Conservation (phyloP, 2,113 vertebrate species). For the Sialia sialis region DNA sequence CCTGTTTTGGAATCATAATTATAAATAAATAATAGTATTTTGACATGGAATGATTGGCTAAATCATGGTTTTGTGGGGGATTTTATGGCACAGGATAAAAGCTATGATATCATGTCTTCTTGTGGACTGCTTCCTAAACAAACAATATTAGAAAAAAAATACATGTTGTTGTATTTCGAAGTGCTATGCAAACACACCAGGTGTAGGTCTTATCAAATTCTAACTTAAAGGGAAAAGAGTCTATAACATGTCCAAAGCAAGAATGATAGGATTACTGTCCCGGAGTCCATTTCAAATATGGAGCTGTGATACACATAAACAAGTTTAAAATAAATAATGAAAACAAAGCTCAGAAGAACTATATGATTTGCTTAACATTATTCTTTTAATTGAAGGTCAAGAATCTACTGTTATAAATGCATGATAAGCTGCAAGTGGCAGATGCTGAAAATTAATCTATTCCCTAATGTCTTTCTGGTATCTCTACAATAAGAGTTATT, state of each 20-base stretch:
- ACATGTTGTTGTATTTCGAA: background rate
- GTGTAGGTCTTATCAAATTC: background rate
- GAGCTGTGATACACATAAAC: background rate
- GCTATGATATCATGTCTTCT: background rate
- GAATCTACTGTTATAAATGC: background rate
- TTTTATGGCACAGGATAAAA: background rate
- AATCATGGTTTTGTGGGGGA: background rate
- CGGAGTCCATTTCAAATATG: background rate
- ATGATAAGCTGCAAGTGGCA: background rate
- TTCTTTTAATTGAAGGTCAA: background rate
- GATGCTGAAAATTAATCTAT: background rate
- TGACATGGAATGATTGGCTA: background rate
- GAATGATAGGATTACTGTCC: background rate
- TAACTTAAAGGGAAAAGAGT: background rate
- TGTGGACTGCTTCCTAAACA: background rate
- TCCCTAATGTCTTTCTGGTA: background rate
- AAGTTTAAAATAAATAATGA: background rate
- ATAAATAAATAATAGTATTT: background rate
- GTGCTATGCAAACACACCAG: background rate
- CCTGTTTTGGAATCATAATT: background rate
- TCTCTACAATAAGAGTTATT: slow-evolving; percentile 6
- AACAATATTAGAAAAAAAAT: background rate
- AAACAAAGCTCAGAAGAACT: background rate
- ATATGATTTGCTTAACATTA: background rate
- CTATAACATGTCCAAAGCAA: background rate